A percentile compares a stretch with the other conserved stretches of the same genome.
These are phyloP conservation scores for Paralinhomoeus sp. DNA, from an alignment of 2,888 invertebrate species.

Conservation along the genomic window DNA sequence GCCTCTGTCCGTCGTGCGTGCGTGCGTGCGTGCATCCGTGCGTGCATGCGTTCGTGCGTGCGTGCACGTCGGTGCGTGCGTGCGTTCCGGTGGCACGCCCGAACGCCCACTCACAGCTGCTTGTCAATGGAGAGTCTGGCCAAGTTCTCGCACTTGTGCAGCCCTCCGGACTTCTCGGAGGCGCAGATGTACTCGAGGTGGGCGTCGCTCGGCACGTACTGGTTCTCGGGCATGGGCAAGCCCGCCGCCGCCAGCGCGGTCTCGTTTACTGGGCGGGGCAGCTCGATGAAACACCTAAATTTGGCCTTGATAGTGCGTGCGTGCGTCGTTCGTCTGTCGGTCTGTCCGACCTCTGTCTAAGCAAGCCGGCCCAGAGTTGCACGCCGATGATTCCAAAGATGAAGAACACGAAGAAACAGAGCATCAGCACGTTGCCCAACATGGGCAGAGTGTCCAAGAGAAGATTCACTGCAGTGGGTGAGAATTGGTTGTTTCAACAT, in stretches of 20 bases:
- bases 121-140: constrained; percentile 49
- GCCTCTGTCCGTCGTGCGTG: too few relatives aligned
- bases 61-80: too few relatives aligned
- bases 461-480: constrained; percentile 78
- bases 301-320: too few relatives aligned
- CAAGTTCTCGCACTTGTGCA: constrained; percentile 66
- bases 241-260: neutral
- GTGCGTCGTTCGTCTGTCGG: too few relatives aligned
- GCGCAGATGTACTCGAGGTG: constrained; percentile 86
- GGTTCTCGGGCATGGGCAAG: constrained; percentile 3
- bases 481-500: too few relatives aligned
- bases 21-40: too few relatives aligned
- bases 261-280: neutral
- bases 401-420: constrained; percentile 99
- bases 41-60: too few relatives aligned
- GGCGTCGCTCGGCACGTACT: constrained; percentile 25
- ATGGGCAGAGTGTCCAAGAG: constrained; percentile 93
- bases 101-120: constrained; percentile 2
- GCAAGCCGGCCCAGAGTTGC: constrained; percentile 92
- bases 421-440: constrained; percentile 80
- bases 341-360: constrained; percentile 82
- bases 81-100: too few relatives aligned
- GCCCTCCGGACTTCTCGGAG: constrained; percentile 64
- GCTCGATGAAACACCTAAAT: too few relatives aligned
- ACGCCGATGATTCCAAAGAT: constrained; percentile 99